phyloP scores from a whole-genome alignment of 2,113 vertebrate species.

The Python bivittatus region DNA sequence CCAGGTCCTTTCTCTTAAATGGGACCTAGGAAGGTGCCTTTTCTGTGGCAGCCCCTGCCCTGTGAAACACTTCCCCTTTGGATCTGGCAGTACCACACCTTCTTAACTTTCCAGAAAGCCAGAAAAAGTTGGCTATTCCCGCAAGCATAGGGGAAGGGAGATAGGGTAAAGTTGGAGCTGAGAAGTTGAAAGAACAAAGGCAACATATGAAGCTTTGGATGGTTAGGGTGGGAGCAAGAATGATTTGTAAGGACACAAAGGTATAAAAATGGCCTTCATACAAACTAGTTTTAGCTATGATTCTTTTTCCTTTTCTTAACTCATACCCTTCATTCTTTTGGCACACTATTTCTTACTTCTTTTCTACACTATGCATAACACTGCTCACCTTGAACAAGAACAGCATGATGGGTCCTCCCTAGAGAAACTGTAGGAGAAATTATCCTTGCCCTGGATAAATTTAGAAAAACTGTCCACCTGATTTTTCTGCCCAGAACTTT shows the following conservation, averaged over 20 bases:
- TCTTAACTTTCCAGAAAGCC: not conserved
- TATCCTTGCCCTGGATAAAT: not conserved
- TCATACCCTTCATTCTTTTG: not conserved
- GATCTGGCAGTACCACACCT: not conserved
- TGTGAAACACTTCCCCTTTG: not conserved
- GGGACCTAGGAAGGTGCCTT: not conserved
- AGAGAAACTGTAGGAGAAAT: not conserved
- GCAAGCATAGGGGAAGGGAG: not conserved
- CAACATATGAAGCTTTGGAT: not conserved
- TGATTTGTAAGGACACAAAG: not conserved
- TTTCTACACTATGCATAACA: not conserved
- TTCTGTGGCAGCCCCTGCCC: not conserved
- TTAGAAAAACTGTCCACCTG: not conserved
- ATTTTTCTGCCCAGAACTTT: not conserved
- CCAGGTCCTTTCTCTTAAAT: not conserved
- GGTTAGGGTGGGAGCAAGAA: not conserved
- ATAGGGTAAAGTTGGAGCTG: not conserved
- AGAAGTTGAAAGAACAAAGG: not conserved
- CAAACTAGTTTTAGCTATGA: not conserved
- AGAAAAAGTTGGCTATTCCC: not conserved
- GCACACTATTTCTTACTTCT: not conserved
- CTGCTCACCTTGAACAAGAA: not conserved
- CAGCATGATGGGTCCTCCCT: not conserved
- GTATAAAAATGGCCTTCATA: not conserved
- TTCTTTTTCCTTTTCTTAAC: not conserved